Percentiles rank a stretch among this genome's conserved stretches.
These are phyloP conservation scores for Stercorarius parasiticus DNA, from an alignment of 2,113 vertebrate species.

Conservation along the genomic window DNA sequence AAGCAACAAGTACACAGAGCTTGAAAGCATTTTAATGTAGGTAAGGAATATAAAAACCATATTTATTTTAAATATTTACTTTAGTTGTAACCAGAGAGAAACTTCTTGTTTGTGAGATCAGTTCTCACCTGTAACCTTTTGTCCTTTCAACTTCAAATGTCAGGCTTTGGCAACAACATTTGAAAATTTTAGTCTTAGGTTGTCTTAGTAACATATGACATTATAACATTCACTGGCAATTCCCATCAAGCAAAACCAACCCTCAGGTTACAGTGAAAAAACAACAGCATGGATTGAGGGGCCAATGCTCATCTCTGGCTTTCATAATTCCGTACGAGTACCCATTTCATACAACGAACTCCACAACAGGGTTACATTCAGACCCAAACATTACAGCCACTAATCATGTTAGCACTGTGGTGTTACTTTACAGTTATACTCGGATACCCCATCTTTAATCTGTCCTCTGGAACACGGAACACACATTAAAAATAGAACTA, in stretches of 20 bases:
- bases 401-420: not conserved
- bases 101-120: not conserved
- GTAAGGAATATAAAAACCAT: rapidly evolving
- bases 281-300: not conserved
- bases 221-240: not conserved
- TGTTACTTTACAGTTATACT: constrained; percentile 26
- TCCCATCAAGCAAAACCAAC: not conserved
- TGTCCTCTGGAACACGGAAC: not conserved
- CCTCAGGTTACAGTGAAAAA: not conserved
- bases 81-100: not conserved
- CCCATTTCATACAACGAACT: not conserved
- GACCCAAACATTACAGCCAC: not conserved
- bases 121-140: not conserved
- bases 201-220: not conserved
- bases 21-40: not conserved
- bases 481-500: constrained; percentile 47
- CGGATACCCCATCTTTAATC: not conserved
- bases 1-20: not conserved
- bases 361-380: not conserved
- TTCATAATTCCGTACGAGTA: not conserved
- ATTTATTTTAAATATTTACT: not conserved
- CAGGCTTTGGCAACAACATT: not conserved
- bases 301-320: not conserved
- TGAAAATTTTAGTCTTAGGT: not conserved
- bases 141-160: not conserved